phyloP scores from a whole-genome alignment of 1,140 invertebrate genomes.

The Nymphalis io region DNA sequence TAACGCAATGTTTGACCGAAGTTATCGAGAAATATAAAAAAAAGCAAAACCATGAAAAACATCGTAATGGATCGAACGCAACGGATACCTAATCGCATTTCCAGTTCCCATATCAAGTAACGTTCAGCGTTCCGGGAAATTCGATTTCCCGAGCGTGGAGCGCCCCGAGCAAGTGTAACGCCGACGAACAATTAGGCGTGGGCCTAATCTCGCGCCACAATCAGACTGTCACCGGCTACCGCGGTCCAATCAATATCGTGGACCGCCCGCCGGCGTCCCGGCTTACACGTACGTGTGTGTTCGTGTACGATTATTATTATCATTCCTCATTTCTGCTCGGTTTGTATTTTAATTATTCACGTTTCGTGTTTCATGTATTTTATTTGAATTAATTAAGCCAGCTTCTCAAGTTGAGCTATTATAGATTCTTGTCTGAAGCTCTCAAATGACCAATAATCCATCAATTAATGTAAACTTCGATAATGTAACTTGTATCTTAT shows the following conservation, averaged over 20 bases:
- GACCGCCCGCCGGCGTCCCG: constrained; percentile 14
- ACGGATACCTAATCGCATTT: not conserved
- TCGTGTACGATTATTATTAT: not conserved
- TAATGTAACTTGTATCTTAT: too few species aligned
- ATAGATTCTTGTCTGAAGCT: too few species aligned
- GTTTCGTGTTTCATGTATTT: too few species aligned
- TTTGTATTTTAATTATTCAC: too few species aligned
- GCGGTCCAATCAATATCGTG: constrained; percentile 48
- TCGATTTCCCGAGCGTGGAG: not conserved
- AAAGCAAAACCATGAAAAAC: not conserved
- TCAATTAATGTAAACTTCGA: too few species aligned
- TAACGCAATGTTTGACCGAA: too few species aligned
- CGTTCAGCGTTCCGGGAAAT: constrained; percentile 3
- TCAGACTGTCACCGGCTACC: constrained; percentile 46
- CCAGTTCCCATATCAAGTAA: not conserved
- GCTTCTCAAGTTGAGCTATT: too few species aligned
- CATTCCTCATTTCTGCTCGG: too few species aligned
- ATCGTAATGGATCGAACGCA: not conserved
- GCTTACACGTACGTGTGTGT: not conserved
- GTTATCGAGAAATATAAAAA: too few species aligned
- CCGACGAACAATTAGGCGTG: constrained; percentile 26
- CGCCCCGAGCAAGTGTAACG: not conserved
- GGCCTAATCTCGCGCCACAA: constrained; percentile 42
- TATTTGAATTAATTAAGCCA: too few species aligned
- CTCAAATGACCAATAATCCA: too few species aligned